Conservation (phyloP, 2,888 invertebrate genomes). For the Muscina levida region DNA sequence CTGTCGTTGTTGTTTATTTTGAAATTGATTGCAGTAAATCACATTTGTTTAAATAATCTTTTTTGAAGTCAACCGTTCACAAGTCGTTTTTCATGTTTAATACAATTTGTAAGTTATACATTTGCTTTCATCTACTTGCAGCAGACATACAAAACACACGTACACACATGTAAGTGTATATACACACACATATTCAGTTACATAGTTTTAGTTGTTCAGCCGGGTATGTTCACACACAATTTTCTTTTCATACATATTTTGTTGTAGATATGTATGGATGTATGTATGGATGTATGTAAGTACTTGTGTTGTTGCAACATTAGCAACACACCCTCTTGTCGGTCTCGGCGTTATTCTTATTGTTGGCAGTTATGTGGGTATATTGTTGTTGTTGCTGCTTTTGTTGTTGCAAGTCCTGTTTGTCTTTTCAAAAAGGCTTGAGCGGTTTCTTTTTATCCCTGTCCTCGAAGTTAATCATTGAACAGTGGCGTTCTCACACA, state of each 20-base stretch:
- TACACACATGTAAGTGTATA: constrained; percentile 4
- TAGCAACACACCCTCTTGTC: constrained; percentile 53
- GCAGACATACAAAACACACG: constrained; percentile 28
- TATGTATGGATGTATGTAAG: neutral
- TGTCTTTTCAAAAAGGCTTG: constrained; percentile 56
- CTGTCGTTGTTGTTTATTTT: constrained; percentile 61
- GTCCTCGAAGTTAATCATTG: constrained; percentile 32
- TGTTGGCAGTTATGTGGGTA: constrained; percentile 37
- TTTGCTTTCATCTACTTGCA: constrained; percentile 28
- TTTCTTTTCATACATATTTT: too few species aligned
- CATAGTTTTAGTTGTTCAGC: too few species aligned
- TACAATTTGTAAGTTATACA: constrained; percentile 64
- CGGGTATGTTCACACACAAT: too few species aligned
- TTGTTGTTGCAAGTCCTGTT: constrained; percentile 54
- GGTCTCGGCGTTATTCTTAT: constrained; percentile 23
- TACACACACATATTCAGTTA: constrained; percentile 6
- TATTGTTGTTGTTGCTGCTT: constrained; percentile 1
- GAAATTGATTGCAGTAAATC: constrained; percentile 78
- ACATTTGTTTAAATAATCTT: constrained; percentile 71
- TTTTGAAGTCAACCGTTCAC: constrained; percentile 63
- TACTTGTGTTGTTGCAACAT: constrained; percentile 70
- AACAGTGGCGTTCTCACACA: constrained; percentile 39
- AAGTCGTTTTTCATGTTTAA: constrained; percentile 65
- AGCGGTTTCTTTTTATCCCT: constrained; percentile 62
- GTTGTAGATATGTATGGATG: neutral